These are phyloP conservation scores for Julus scanicus DNA, from an alignment of 2,888 invertebrate species.

Conservation along the genomic window DNA sequence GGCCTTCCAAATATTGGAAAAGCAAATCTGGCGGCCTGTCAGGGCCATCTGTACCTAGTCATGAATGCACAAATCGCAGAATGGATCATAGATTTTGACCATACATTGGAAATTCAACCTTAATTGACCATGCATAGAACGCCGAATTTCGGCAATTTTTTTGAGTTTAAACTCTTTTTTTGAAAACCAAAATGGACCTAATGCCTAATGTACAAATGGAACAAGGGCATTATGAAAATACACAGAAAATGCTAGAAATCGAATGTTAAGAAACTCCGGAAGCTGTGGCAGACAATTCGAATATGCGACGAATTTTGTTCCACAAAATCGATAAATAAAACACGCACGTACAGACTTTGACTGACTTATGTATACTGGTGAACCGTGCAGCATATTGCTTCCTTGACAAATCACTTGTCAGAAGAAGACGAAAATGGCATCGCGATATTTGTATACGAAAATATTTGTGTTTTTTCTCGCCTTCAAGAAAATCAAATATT, in stretches of 20 bases:
- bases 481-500: not conserved
- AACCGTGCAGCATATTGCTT: not conserved
- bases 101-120: not conserved
- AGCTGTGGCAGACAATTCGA: not conserved
- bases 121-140: slow-evolving; percentile 26
- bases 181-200: not conserved
- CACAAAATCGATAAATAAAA: slow-evolving; percentile 22
- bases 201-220: not conserved
- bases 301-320: slow-evolving; percentile 21
- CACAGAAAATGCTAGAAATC: not conserved
- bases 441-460: slow-evolving; percentile 9
- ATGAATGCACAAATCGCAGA: slow-evolving; percentile 14
- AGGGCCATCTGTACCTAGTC: slow-evolving; percentile 3
- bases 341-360: slow-evolving; percentile 9
- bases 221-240: not conserved
- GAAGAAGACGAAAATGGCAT: not conserved
- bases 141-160: not conserved
- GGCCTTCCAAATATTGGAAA: not conserved
- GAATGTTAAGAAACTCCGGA: not conserved
- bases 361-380: slow-evolving; percentile 32
- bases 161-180: not conserved
- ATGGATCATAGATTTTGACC: slow-evolving; percentile 9
- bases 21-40: slow-evolving; percentile 20
- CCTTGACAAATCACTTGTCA: slow-evolving; percentile 39
- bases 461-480: not conserved